Base-by-base conservation (phyloP, 1,140 invertebrate genomes). In the Propsilocerus akamusi region DNA sequence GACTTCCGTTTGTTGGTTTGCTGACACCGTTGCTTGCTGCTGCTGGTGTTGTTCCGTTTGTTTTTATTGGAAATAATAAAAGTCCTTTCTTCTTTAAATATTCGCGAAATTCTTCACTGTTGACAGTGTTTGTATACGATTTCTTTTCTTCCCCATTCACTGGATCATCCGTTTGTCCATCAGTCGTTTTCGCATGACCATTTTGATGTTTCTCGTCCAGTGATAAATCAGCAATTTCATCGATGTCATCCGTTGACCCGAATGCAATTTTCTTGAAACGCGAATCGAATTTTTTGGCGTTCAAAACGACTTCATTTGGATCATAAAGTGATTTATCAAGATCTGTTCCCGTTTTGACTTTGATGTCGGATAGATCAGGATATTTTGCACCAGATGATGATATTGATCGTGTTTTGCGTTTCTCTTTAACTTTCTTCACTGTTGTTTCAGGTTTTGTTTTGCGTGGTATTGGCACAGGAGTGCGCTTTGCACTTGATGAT, bases 201-300 rank as follows among this genome's bases (percentile, higher is more conserved):
- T 23, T 11, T 26, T 24, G 10, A 14, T n/a, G 7, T 25, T n/a
- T 26, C 14, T 57, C n/a, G n/a, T n/a, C n/a, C n/a, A n/a, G n/a
- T n/a, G n/a, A n/a, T n/a, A n/a, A n/a, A 6, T 60, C 60, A 47
- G 61, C 61, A 10, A 65, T 61, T 4, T 65, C 63, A 20, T 65
- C 63, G 2, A 64, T 47, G 50, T 65, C 63, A 50, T 64, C 63
- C 41, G 65, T 62, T 5, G 59, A 65, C 23, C 56, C 58, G n/a
- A 65, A 62, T 20, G 62, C 56, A 7, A 64, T 46, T 30, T 60
- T 63, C 48, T 64, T 65, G 0, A 65, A 60, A 11, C 63, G 51
- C 22, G 60, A 62, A 49, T 65, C 63, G 20, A 65, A 65, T 34
- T 61, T 63, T 49, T 62, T 62, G 7, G 63, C 63, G 50, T 65